Base-by-base conservation (phyloP, 2,888 invertebrate genomes). In the Luperina nickerlii region DNA sequence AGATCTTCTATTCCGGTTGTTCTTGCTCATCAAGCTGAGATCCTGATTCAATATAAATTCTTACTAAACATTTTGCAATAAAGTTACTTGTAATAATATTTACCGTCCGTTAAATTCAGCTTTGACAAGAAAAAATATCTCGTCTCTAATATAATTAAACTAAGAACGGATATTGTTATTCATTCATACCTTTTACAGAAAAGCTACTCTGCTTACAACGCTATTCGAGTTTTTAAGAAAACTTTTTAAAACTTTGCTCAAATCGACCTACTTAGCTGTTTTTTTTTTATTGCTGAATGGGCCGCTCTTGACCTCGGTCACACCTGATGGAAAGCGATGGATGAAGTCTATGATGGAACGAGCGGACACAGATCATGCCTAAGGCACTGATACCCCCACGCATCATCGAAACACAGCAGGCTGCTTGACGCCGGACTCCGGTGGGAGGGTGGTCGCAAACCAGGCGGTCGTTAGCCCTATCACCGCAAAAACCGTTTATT, bases 211-310 rank as follows among this genome's bases (percentile, higher is more conserved):
- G 70, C 57, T 70, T 48, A 78, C 78, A 85, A 68, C 69, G 72
- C 68, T 73, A 54, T 67, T 42, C 24, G n/a, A 78, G 72, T 75
- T 81, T 81, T 68, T n/a, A 89, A 63, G 75, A 88, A 85, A 86
- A 54, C 75, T 76, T 76, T 83, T 68, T 32, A 57, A 62, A 89
- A 83, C 72, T 86, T 81, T 72, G 45, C 45, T 13, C 45, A 79
- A 88, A 85, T 78, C 65, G 68, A 68, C 60, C 76, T 81, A 79
- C 83, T 88, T 77, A 79, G 67, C n/a, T 76, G 45, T 42, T 42
- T 42, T 42, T 42, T 42, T 42, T 45, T 45, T 9, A 45, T 45
- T 45, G 9, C 45, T 45, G 45, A 45, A 45, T 45, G 9, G 9
- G 9, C 11, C 2, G 3, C 45, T 45, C 45, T 45, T 45, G 45